Evolutionary conservation across 2,113 vertebrate species (phyloP).

Genomic region (Campylomormyrus numenius): DNA sequence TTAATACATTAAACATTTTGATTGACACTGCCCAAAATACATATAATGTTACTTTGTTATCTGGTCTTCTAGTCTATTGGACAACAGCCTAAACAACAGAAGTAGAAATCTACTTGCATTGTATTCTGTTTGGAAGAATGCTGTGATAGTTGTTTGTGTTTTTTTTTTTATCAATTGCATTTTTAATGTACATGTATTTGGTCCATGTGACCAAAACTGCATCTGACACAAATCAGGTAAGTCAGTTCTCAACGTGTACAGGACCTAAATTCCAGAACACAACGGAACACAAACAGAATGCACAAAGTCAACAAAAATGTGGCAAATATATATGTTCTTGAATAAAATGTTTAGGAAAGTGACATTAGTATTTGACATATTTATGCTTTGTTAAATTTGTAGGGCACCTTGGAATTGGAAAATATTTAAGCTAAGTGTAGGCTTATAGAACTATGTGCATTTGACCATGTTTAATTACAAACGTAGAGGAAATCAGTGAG

Average conservation of each 20-base stretch:
- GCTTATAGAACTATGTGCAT: neutral
- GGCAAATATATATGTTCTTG: neutral
- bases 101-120: neutral
- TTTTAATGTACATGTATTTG: neutral
- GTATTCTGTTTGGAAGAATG: neutral
- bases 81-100: neutral
- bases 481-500: neutral
- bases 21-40: neutral
- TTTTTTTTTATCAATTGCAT: neutral
- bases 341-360: neutral
- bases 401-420: no score
- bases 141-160: neutral
- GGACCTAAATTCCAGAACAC: neutral
- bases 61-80: neutral
- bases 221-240: neutral
- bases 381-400: neutral
- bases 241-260: neutral
- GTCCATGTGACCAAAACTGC: neutral
- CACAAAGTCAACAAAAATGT: neutral
- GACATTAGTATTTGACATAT: neutral
- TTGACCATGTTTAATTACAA: neutral
- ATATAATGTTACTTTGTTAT: neutral
- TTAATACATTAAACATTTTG: neutral
- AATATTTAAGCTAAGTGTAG: neutral
- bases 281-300: neutral